A percentile compares a stretch with the other conserved stretches of the same genome.
These are phyloP conservation scores for Puma concolor DNA, from an alignment of 2,113 vertebrate species.

Conservation along the genomic window DNA sequence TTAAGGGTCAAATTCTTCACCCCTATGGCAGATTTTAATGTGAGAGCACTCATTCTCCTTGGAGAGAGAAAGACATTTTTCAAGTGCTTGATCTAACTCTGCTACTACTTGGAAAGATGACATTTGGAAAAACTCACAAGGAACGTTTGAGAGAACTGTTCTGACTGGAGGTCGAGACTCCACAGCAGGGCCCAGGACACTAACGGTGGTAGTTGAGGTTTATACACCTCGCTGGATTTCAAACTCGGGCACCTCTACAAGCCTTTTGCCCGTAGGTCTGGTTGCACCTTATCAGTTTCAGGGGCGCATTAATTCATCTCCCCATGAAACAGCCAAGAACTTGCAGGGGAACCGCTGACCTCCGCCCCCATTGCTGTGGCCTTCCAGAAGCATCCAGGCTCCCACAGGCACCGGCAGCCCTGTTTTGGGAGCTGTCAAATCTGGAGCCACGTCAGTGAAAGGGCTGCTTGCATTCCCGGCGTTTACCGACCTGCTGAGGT, in stretches of 20 bases:
- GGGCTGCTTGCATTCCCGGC: accelerated
- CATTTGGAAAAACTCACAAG: neutral
- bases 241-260: neutral
- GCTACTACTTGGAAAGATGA: neutral
- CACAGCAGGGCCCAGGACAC: neutral
- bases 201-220: accelerated
- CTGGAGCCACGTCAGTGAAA: neutral
- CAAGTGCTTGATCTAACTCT: neutral
- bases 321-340: neutral
- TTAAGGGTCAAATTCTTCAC: neutral
- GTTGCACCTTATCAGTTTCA: neutral
- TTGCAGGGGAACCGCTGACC: neutral
- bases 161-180: neutral
- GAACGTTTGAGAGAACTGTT: neutral
- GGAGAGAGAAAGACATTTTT: neutral
- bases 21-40: neutral
- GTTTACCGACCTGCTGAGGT: neutral
- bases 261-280: neutral
- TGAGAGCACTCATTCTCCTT: neutral
- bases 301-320: neutral
- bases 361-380: accelerated
- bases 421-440: neutral
- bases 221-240: neutral
- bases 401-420: neutral
- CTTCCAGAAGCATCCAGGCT: neutral